Evolutionary conservation across 2,113 vertebrate species (phyloP), one percentile per base, ranked within the genome.

Genomic region (Petaurus breviceps): DNA sequence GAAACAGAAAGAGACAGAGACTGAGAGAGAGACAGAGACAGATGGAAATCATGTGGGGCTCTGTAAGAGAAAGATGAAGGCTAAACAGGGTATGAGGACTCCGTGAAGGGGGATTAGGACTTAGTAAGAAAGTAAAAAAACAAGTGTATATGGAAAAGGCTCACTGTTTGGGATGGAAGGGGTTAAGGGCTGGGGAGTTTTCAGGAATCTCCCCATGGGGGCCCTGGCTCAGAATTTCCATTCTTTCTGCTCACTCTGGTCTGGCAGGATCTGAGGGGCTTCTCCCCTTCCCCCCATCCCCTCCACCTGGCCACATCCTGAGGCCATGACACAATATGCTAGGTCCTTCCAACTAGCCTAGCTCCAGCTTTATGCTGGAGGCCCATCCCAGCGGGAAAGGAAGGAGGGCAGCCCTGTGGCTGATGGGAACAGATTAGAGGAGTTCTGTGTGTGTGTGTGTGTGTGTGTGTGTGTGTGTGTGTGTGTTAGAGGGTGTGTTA

Each of bases 151-250:
- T 93, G 11, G 53, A 92, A 9, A 89, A 77, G 84, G 22, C 52
- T 46, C 37, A 53, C 53, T 16, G 61, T 84, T 96, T 84, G 91
- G 43, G 54, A 53, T 91, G 28, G 90, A 94, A 96, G 92, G 28
- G 89, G 77, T 28, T 92, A 8, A 26, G 47, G 53, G 31, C 54
- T 8, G 68, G 68, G 68, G 68, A 77, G 37, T 77, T 77, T 53
- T 93, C 89, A 91, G 90, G n/a, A 77, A 77, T 77, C 68, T 77
- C 68, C 37, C 51, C 46, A 53, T 93, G 43, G 14, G 68, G 51
- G 47, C 23, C 31, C 49, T 24, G 25, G 54, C 24, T 3, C 51
- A 91, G 84, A 28, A 46, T 22, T 31, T 50, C 14, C 68, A 94
- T 92, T 93, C 68, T 95, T 51, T 22, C 54, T 95, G 22, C 53